Base-by-base conservation (phyloP, 2,797 vertebrate species). In the Hypotaenidia philippensis region DNA sequence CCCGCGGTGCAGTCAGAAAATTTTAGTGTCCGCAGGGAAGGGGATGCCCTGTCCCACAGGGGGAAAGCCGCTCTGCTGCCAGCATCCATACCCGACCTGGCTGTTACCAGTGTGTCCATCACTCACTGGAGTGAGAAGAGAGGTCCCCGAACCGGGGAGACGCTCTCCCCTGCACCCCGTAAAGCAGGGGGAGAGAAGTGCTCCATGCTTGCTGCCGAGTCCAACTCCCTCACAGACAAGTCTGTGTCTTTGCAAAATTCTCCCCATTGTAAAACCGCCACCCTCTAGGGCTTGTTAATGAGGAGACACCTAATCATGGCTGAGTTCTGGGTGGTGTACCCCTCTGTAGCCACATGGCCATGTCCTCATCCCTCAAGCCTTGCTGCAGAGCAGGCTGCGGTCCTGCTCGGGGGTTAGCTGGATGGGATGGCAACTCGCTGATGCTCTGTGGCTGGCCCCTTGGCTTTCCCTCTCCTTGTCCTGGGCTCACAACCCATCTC, bases 1-100 rank as follows among this genome's bases (percentile, higher is more conserved):
- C 69, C 1, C 0, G 47, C 2, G 4, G 50, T 0, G 2, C n/a
- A 4, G 29, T 47, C 76, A 52, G 89, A 69, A 61, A 55, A 38
- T 79, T 16, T 44, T 49, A 83, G 76, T 10, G 55, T 17, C 17
- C 1, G 3, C 0, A 0, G 75, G 88, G 75, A 79, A 82, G 49
- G 91, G 81, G 74, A 70, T 87, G 78, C 68, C 71, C 60, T 31
- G 79, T 64, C 78, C 7, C 3, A 0, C 59, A 34, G 70, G 49
- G 77, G 61, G 36, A 49, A 27, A 47, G 53, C 64, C 2, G 19
- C 65, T 50, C 52, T 2, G 4, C 41, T 63, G 65, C 40, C 0
- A 0, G 53, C 53, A 34, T 36, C 60, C 0, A 0, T 8, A 7
- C 76, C 55, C 1, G 3, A 8, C 23, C 21, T 0, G 0, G 20